Evolutionary conservation across 1,140 invertebrate species (phyloP).

Genomic region (Mycetomoellerius zeteki): DNA sequence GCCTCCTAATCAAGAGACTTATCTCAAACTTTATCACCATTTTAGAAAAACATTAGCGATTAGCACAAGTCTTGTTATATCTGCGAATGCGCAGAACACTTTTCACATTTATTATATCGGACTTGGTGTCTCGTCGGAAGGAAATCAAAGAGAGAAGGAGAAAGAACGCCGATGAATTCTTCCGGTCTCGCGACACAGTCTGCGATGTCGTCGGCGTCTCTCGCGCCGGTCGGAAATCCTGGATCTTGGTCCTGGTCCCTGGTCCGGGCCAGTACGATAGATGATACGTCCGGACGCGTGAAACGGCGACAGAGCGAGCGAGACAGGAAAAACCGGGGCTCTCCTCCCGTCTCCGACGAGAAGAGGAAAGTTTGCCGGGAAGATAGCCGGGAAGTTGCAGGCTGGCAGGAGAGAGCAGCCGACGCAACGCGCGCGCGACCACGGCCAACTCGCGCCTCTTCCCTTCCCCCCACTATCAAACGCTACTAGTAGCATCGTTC

Average conservation of each 20-base stretch:
- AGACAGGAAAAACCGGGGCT: conserved; percentile 39
- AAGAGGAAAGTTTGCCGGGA: conserved; percentile 84
- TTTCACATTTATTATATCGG: conserved; percentile 15
- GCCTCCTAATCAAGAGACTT: not conserved
- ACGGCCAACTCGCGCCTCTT: conserved; percentile 66
- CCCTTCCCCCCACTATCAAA: conserved; percentile 43
- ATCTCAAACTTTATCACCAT: conserved; percentile 24
- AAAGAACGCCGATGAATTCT: conserved; percentile 37
- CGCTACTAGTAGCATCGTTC: conserved; percentile 48
- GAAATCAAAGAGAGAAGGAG: conserved; percentile 16
- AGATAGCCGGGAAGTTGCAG: conserved; percentile 84
- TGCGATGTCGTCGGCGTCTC: conserved; percentile 72
- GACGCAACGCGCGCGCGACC: conserved; percentile 37
- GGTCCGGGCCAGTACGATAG: conserved; percentile 76
- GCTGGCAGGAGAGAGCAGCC: conserved; percentile 58
- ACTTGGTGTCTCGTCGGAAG: conserved; percentile 2
- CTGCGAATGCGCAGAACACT: not conserved
- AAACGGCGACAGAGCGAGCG: conserved; percentile 54
- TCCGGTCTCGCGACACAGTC: conserved; percentile 55
- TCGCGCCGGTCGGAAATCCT: conserved; percentile 82
- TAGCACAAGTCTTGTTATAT: conserved; percentile 26
- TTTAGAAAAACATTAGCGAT: conserved; percentile 21
- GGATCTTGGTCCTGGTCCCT: conserved; percentile 82
- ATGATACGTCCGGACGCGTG: conserved; percentile 71
- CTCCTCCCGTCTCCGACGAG: conserved; percentile 43